Percentiles rank a stretch among this genome's conserved stretches.
These are phyloP conservation scores for Neomorphus geoffroyi DNA, from an alignment of 2,797 vertebrate species.

Conservation along the genomic window DNA sequence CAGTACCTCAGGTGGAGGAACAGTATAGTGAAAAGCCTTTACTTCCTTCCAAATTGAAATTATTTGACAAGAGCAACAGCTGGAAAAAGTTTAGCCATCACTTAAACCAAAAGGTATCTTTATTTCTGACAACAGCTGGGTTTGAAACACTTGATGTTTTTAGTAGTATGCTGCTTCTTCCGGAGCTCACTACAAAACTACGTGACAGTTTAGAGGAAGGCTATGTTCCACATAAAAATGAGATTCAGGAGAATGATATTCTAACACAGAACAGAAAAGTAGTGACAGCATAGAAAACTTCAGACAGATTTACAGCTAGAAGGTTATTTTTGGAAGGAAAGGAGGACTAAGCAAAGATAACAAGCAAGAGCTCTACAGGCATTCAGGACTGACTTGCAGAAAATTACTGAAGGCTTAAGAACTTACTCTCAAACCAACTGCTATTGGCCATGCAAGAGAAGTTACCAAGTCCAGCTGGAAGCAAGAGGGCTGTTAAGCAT, in stretches of 20 bases:
- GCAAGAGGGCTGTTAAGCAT: not conserved
- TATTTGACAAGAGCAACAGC: not conserved
- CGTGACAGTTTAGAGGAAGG: not conserved
- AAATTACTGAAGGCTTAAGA: not conserved
- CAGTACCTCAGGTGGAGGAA: not conserved
- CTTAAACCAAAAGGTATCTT: not conserved
- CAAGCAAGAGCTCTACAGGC: not conserved
- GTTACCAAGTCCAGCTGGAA: not conserved
- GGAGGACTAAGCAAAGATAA: not conserved
- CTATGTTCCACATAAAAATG: not conserved
- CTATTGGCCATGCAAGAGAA: not conserved
- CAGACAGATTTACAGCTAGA: not conserved
- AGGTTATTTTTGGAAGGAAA: not conserved
- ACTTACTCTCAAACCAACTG: not conserved
- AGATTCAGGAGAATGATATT: not conserved
- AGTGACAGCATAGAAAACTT: not conserved
- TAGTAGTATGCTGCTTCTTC: not conserved
- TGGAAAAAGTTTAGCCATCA: not conserved
- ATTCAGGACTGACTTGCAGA: not conserved
- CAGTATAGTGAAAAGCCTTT: not conserved
- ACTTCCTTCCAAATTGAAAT: conserved; percentile 9
- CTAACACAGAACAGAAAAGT: not conserved
- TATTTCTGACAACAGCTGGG: conserved; percentile 9
- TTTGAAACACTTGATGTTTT: not conserved
- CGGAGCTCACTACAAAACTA: not conserved